Conservation (phyloP, 2,113 vertebrate species). For the Suricata suricatta region DNA sequence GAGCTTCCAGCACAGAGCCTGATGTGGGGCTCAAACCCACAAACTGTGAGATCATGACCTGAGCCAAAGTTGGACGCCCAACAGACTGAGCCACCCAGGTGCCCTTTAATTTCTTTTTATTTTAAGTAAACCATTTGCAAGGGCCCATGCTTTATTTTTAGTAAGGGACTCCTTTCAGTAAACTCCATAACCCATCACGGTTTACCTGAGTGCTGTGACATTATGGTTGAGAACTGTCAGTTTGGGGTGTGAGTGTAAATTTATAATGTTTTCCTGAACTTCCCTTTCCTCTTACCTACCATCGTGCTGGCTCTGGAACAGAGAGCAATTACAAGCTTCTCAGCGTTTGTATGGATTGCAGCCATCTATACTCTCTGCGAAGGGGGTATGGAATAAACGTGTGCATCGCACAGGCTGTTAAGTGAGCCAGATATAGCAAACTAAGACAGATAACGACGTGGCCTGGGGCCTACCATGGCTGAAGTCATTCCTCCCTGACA, state of each 20-base stretch:
- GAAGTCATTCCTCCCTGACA: conserved; percentile 71
- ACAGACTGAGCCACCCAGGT: too few species aligned
- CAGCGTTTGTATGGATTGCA: neutral
- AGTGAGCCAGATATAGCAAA: conserved; percentile 71
- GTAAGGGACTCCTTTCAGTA: neutral
- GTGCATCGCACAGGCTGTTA: conserved; percentile 51
- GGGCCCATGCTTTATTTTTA: conserved; percentile 35
- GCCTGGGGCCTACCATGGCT: conserved; percentile 71
- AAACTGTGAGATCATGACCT: too few species aligned
- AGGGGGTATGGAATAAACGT: neutral
- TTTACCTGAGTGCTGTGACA: neutral
- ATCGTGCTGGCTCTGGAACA: neutral
- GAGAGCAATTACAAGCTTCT: conserved; percentile 41
- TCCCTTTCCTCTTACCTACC: neutral
- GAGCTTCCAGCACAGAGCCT: too few species aligned
- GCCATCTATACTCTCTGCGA: conserved; percentile 34
- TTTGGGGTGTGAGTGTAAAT: neutral
- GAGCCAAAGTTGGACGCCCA: too few species aligned
- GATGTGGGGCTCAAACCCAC: too few species aligned
- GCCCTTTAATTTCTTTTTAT: neutral
- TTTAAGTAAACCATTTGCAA: neutral
- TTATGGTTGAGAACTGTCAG: neutral
- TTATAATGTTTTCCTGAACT: neutral
- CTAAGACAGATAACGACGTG: conserved; percentile 63
- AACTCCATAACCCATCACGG: neutral